Base-by-base conservation (phyloP, 2,888 invertebrate species). In the Zygogramma bicolorata region DNA sequence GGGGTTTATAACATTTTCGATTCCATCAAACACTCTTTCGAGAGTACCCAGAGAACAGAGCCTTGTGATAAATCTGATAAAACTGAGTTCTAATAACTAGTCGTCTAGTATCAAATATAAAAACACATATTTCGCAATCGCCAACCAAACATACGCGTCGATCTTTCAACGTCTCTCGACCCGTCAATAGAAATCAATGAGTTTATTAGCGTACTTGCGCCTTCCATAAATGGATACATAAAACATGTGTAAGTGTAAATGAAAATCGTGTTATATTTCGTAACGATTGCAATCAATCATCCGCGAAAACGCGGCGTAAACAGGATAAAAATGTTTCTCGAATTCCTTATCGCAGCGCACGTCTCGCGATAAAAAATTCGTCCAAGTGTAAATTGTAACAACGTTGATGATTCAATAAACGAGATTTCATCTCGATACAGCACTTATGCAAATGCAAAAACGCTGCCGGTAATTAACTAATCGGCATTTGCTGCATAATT, bases 251-350 rank as follows among this genome's bases (percentile, higher is more conserved):
- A n/a, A 15, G 2, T 38, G 31, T 15, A 2, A 40, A n/a, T 20
- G 18, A 59, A 59, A 59, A 29, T 20, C 5, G 20, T 31, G 20
- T 3, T 18, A 18, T 29, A 59, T 59, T 38, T 20, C 34, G 0
- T 6, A 31, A 61, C 20, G 22, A 40, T 38, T 20, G 61, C 15
- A 61, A 61, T 61, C 61, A 34, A 61, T 61, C 61, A 34, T n/a
- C 8, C 25, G 61, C 40, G 34, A 61, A 59, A 31, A 61, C 40
- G 13, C 22, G 40, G 40, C 40, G 61, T 61, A 22, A 61, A 61
- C 61, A 61, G 6, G 25, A 61, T 61, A 34, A 61, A 61, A 61
- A 61, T 61, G 27, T 40, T 40, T 25, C 22, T 3, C 20, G 40
- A 61, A 38, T 34, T 61, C 20, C 38, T 61, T 61, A 61, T 53